A percentile compares a stretch with the other conserved stretches of the same genome.
phyloP scores from a whole-genome alignment of 2,797 vertebrate genomes.

The Stomatorhinus walkeri region DNA sequence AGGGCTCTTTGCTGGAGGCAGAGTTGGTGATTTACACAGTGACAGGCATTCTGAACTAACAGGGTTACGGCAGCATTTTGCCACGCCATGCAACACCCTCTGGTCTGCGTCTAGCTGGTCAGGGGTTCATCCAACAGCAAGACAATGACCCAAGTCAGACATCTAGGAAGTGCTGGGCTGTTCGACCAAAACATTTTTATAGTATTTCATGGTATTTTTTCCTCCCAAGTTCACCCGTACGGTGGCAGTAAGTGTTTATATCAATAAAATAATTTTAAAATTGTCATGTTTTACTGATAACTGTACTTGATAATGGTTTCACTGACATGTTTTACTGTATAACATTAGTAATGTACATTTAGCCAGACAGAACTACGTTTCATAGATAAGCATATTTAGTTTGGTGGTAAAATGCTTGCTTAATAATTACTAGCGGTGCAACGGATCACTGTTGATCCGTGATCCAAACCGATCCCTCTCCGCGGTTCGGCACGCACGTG shows the following conservation, averaged over 20 bases:
- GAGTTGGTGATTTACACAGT: background rate
- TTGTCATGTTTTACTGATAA: too few species aligned
- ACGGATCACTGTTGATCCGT: too few species aligned
- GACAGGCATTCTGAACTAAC: background rate
- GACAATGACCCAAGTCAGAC: background rate
- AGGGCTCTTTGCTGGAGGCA: background rate
- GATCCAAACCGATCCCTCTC: too few species aligned
- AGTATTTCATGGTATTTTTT: background rate
- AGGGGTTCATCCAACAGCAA: background rate
- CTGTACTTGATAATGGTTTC: background rate
- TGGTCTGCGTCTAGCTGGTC: background rate
- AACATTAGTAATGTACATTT: background rate
- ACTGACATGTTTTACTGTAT: background rate
- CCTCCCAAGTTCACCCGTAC: background rate
- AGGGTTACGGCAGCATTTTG: background rate
- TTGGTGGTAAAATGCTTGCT: too few species aligned
- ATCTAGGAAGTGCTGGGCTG: background rate
- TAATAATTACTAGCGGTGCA: too few species aligned
- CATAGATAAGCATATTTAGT: background rate
- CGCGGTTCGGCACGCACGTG: too few species aligned
- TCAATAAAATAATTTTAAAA: background rate
- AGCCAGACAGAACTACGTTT: background rate
- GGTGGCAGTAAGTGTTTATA: background rate
- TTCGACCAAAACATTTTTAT: background rate
- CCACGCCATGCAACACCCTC: background rate